phyloP scores from a whole-genome alignment of 1,140 invertebrate genomes.

The Tetramorium alpestre region DNA sequence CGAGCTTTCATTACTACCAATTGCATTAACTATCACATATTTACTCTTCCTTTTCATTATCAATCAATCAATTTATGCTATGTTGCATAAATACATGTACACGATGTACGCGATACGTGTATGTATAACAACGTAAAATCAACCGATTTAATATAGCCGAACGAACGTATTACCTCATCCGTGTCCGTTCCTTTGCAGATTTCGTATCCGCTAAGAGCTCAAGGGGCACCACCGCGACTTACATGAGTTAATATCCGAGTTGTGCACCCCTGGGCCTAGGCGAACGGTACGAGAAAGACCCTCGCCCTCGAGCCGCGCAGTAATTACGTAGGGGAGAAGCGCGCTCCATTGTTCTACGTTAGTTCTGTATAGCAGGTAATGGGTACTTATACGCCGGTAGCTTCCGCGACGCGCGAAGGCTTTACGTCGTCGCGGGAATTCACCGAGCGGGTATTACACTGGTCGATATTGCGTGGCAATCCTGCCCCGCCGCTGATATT shows the following conservation, averaged over 20 bases:
- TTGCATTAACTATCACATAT: not conserved
- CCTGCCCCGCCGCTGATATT: not conserved
- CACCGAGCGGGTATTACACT: not conserved
- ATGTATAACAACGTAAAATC: not conserved
- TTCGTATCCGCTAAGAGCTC: not conserved
- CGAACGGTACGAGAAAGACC: constrained; percentile 63
- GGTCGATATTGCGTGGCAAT: constrained; percentile 28
- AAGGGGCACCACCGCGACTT: not conserved
- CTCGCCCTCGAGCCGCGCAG: constrained; percentile 66
- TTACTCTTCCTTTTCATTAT: not conserved
- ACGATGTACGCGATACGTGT: not conserved
- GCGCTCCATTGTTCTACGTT: constrained; percentile 72
- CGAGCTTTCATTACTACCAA: not conserved
- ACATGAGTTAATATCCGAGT: not conserved
- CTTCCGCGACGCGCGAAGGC: constrained; percentile 18
- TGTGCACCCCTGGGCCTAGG: constrained; percentile 46
- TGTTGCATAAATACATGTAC: too few relatives aligned
- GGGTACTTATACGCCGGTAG: constrained; percentile 57
- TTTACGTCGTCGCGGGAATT: constrained; percentile 40
- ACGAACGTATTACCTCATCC: not conserved
- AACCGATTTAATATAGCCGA: not conserved
- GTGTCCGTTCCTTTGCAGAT: not conserved
- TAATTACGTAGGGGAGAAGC: constrained; percentile 73
- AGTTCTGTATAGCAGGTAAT: constrained; percentile 70
- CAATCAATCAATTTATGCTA: not conserved